A percentile compares a stretch with the other conserved stretches of the same genome.
phyloP scores from a whole-genome alignment of 1,140 invertebrate genomes.

The Drosophila nebulosa region DNA sequence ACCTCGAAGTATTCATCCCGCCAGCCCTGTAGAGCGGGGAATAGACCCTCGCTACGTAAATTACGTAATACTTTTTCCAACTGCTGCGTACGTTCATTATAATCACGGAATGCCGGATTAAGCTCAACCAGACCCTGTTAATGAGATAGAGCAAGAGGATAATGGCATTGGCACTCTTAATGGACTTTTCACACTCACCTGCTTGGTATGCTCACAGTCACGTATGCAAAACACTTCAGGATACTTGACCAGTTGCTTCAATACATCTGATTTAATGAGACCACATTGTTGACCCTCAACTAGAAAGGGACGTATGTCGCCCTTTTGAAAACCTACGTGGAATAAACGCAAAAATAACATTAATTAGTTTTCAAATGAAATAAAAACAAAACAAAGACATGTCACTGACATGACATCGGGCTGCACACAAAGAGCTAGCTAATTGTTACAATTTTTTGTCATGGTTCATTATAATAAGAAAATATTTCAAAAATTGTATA shows the following conservation, averaged over 20 bases:
- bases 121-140: conserved; percentile 85
- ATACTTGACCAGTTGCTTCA: conserved; percentile 89
- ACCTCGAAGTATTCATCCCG: conserved; percentile 96
- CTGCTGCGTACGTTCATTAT: conserved; percentile 88
- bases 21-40: conserved; percentile 91
- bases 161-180: neutral
- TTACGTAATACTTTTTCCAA: conserved; percentile 90
- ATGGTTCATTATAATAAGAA: no score
- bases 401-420: no score
- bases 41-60: conserved; percentile 84
- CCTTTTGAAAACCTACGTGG: conserved; percentile 85
- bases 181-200: conserved; percentile 45
- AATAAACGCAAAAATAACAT: conserved; percentile 2
- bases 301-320: conserved; percentile 91
- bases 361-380: conserved; percentile 17
- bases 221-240: conserved; percentile 87
- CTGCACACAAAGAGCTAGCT: no score
- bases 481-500: no score
- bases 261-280: conserved; percentile 90
- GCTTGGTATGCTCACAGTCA: conserved; percentile 72
- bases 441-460: no score
- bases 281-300: conserved; percentile 94
- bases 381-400: neutral
- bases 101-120: conserved; percentile 92
- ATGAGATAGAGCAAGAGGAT: neutral